Conservation (phyloP, 2,797 vertebrate species). For the Argyrosomus regius region DNA sequence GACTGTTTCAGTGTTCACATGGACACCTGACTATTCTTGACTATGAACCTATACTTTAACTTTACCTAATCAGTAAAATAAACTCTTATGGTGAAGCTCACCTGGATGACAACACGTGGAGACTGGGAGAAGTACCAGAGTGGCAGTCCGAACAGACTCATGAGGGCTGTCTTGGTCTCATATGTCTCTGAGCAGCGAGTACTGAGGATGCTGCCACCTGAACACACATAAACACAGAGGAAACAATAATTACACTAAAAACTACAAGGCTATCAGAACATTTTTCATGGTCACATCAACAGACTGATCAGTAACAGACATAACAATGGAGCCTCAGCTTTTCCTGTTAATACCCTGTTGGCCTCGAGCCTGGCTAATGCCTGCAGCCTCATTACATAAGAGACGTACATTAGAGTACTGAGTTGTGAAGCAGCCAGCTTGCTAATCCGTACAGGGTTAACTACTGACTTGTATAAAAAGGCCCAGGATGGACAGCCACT, state of each 20-base stretch:
- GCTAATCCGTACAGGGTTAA: constrained; percentile 35
- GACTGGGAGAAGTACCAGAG: constrained; percentile 98
- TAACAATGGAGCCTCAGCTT: constrained; percentile 39
- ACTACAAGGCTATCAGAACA: background rate
- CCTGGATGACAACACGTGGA: constrained; percentile 96
- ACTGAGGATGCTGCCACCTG: constrained; percentile 95
- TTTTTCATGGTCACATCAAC: constrained; percentile 18
- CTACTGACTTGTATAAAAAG: constrained; percentile 7
- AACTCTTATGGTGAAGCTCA: constrained; percentile 66
- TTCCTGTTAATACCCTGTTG: constrained; percentile 59
- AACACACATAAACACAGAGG: constrained; percentile 9
- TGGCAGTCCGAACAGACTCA: constrained; percentile 95
- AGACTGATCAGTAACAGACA: constrained; percentile 39
- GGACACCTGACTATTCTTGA: too few species aligned
- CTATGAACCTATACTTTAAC: background rate
- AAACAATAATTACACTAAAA: background rate
- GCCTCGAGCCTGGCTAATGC: constrained; percentile 53
- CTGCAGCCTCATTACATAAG: constrained; percentile 42
- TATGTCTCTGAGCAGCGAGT: constrained; percentile 97
- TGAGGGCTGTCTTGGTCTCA: constrained; percentile 93
- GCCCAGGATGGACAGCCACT: background rate
- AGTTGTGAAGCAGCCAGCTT: constrained; percentile 19
- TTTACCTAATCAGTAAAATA: background rate
- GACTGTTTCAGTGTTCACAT: background rate
- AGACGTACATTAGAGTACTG: constrained; percentile 4